Percentiles rank a stretch among this genome's conserved stretches.
Conservation (phyloP, 2,888 invertebrate species). For the Hanleya hanleyi region DNA sequence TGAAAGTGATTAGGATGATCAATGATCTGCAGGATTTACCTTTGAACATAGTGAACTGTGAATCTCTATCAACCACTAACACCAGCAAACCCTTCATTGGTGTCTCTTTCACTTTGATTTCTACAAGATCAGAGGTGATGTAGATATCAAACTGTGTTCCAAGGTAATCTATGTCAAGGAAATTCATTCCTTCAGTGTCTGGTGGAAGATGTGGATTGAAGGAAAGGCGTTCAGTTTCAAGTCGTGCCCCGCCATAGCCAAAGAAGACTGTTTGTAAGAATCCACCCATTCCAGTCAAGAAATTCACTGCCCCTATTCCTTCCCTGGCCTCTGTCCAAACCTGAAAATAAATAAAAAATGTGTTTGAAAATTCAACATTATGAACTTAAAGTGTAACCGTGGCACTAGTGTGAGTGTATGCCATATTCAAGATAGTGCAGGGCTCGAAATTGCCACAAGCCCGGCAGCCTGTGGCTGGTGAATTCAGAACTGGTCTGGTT, state of each 20-base stretch:
- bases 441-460: too few relatives aligned
- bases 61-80: not conserved
- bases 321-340: constrained; percentile 68
- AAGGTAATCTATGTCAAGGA: not conserved
- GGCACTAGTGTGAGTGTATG: too few relatives aligned
- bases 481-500: too few relatives aligned
- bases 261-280: constrained; percentile 71
- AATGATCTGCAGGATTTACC: too few relatives aligned
- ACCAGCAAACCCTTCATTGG: not conserved
- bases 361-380: constrained; percentile 31
- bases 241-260: constrained; percentile 71
- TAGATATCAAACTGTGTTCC: not conserved
- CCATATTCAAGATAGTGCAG: too few relatives aligned
- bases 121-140: not conserved
- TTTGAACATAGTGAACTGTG: not conserved
- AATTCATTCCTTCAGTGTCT: constrained; percentile 8
- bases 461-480: too few relatives aligned
- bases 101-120: not conserved
- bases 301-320: constrained; percentile 69
- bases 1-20: too few relatives aligned
- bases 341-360: constrained; percentile 49
- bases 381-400: too few relatives aligned
- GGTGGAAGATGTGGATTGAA: constrained; percentile 55
- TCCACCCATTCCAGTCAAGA: constrained; percentile 73
- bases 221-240: constrained; percentile 40